Evolutionary conservation across 2,113 vertebrate species (phyloP).

Genomic region (Neotoma lepida): DNA sequence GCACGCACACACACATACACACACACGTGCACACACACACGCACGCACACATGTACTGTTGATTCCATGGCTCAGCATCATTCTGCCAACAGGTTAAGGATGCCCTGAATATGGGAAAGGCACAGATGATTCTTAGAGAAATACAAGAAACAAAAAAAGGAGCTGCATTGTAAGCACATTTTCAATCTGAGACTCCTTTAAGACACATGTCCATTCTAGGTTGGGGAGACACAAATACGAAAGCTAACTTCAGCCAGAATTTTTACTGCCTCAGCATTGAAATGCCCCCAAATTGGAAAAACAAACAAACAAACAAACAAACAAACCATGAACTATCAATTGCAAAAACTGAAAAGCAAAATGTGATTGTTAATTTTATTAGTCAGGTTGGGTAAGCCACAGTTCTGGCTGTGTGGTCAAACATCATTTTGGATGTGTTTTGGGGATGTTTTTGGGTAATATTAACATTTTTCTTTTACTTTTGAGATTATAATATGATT

Average conservation of each 20-base stretch:
- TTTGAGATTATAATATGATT: background rate
- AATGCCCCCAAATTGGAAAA: background rate
- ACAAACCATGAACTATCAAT: background rate
- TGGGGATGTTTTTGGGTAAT: background rate
- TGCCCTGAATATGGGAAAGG: background rate
- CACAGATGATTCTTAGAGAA: background rate
- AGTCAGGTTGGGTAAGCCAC: background rate
- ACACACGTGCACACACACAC: too few species aligned
- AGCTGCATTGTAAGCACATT: background rate
- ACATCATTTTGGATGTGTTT: background rate
- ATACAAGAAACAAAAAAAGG: background rate
- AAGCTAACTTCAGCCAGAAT: background rate
- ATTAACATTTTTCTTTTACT: background rate
- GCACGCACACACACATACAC: too few species aligned
- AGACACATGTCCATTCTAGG: background rate
- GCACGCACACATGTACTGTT: background rate
- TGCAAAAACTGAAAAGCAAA: background rate
- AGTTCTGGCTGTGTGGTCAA: background rate
- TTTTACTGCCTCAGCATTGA: background rate
- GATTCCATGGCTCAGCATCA: background rate
- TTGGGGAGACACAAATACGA: background rate
- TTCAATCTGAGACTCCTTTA: background rate
- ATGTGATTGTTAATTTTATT: background rate
- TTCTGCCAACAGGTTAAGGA: background rate
- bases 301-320: too few species aligned